Percentiles rank a stretch among this genome's conserved stretches.
Evolutionary conservation across 1,140 invertebrate species (phyloP).

Genomic region (Leptinotarsa defecta): DNA sequence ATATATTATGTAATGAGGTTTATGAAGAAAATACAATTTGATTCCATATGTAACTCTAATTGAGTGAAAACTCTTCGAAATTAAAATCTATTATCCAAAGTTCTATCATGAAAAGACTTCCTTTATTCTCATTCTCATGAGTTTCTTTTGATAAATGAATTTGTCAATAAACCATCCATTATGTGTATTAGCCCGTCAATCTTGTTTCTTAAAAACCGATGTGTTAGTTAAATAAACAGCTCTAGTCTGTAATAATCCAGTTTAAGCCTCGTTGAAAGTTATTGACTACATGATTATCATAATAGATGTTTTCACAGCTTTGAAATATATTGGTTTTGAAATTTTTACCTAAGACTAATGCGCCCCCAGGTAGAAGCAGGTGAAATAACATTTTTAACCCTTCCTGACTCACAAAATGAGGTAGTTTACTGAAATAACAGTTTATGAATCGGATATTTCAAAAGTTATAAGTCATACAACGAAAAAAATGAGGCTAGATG

Average conservation of each 20-base stretch:
- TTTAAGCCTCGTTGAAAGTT: conserved; percentile 15
- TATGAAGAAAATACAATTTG: too few relatives aligned
- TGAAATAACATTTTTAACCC: conserved; percentile 16
- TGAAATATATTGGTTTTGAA: conserved; percentile 19
- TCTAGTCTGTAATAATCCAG: conserved; percentile 13
- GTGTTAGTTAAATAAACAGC: conserved; percentile 23
- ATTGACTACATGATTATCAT: conserved; percentile 10
- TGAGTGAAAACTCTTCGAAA: too few relatives aligned
- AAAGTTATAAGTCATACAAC: too few relatives aligned
- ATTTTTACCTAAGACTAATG: conserved; percentile 11
- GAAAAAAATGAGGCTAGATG: too few relatives aligned
- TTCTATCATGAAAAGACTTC: too few relatives aligned
- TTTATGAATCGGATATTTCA: background rate
- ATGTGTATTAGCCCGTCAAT: background rate
- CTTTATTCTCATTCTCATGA: too few relatives aligned
- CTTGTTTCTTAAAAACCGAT: background rate
- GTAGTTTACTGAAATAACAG: background rate
- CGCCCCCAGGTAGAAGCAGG: conserved; percentile 18
- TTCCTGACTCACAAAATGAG: background rate
- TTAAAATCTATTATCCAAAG: too few relatives aligned
- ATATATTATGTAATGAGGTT: too few relatives aligned
- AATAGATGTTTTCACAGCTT: conserved; percentile 27
- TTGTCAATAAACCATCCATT: conserved; percentile 6
- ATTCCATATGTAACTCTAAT: too few relatives aligned
- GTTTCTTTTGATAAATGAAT: background rate